These are phyloP conservation scores for Urocitellus parryii DNA, from an alignment of 2,113 vertebrate species.

Conservation along the genomic window DNA sequence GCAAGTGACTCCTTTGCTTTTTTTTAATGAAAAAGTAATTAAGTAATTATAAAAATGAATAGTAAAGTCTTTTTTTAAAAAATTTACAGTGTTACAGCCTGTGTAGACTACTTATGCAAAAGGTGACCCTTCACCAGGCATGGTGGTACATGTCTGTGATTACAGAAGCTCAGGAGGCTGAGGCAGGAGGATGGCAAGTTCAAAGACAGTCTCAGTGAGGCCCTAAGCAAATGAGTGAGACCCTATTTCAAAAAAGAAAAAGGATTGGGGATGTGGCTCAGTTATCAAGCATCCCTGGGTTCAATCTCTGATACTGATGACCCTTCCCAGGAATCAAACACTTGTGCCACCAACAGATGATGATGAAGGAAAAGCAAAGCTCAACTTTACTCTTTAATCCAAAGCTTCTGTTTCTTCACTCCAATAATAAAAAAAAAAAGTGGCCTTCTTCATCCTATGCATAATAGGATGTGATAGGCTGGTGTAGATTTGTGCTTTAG, in stretches of 20 bases:
- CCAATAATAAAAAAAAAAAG: background rate
- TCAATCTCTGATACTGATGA: background rate
- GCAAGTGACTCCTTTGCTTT: background rate
- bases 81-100: background rate
- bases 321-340: background rate
- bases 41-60: background rate
- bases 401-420: background rate
- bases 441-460: background rate
- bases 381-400: background rate
- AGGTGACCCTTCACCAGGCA: background rate
- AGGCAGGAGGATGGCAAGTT: too few relatives aligned
- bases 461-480: background rate
- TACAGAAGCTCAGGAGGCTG: too few relatives aligned
- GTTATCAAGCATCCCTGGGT: too few relatives aligned
- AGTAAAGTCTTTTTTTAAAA: background rate
- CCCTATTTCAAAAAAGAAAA: too few relatives aligned
- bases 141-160: too few relatives aligned
- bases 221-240: too few relatives aligned
- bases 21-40: conserved; percentile 10
- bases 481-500: background rate
- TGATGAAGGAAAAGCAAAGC: background rate
- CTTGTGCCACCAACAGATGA: background rate
- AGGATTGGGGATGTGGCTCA: too few relatives aligned
- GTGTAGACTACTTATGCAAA: background rate
- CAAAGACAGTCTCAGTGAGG: too few relatives aligned